Conservation (phyloP, 2,888 invertebrate species). For the Parelbella ahira region DNA sequence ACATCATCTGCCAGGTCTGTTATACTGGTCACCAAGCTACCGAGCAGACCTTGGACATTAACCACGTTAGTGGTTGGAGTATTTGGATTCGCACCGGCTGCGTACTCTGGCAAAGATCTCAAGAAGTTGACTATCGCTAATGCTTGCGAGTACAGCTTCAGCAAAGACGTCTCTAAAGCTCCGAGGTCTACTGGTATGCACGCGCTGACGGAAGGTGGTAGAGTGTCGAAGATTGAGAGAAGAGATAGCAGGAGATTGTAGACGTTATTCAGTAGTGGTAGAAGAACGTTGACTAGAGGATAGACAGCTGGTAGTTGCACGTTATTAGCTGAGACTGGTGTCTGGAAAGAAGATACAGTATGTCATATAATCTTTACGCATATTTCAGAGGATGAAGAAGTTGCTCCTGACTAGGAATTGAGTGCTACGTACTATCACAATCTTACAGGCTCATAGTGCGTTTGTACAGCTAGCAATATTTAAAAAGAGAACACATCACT, state of each 20-base stretch:
- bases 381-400: too few relatives aligned
- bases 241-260: conserved; percentile 69
- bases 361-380: too few relatives aligned
- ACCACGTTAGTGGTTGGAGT: conserved; percentile 46
- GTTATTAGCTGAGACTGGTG: conserved; percentile 50
- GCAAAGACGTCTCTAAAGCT: conserved; percentile 62
- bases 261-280: conserved; percentile 69
- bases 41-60: conserved; percentile 55
- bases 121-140: conserved; percentile 70
- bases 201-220: conserved; percentile 62
- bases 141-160: conserved; percentile 68
- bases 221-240: conserved; percentile 68
- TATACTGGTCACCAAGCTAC: conserved; percentile 47
- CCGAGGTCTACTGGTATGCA: conserved; percentile 66
- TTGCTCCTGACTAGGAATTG: too few relatives aligned
- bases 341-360: conserved; percentile 48
- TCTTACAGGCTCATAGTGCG: too few relatives aligned
- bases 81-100: conserved; percentile 59
- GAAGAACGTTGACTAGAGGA: conserved; percentile 66
- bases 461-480: too few relatives aligned
- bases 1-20: conserved; percentile 60
- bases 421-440: too few relatives aligned
- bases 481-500: too few relatives aligned
- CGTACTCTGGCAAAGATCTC: conserved; percentile 60
- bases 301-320: conserved; percentile 71